Evolutionary conservation across 1,140 invertebrate species (phyloP).

Genomic region (Pseudobourletiella spinata): DNA sequence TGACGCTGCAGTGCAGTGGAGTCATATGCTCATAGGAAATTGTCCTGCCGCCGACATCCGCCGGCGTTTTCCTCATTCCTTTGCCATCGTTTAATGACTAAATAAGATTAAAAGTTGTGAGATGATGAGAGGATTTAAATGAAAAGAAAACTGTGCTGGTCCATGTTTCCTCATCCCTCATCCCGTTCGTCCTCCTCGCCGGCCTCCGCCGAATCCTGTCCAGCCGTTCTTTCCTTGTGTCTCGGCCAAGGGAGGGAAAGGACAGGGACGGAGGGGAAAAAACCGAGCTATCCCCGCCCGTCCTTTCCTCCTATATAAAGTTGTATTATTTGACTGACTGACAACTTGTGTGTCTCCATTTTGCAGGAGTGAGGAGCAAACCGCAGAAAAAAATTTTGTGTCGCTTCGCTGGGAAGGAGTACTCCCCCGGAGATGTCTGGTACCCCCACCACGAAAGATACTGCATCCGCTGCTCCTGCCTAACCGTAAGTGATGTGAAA

Average conservation of each 20-base stretch:
- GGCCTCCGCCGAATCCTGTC: background rate
- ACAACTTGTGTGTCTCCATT: background rate
- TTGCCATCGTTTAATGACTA: too few relatives aligned
- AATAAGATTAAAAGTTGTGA: background rate
- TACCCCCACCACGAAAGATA: constrained; percentile 20
- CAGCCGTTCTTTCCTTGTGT: background rate
- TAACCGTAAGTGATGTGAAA: constrained; percentile 21
- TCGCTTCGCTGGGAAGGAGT: constrained; percentile 25
- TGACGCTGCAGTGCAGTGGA: too few relatives aligned
- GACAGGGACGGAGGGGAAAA: background rate
- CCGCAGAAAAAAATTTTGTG: constrained; percentile 22
- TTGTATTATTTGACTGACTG: too few relatives aligned
- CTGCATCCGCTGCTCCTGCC: constrained; percentile 30
- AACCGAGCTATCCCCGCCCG: background rate
- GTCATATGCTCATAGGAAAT: too few relatives aligned
- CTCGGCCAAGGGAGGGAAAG: background rate
- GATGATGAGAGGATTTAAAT: background rate
- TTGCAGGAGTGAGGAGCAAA: background rate
- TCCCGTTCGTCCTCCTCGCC: background rate
- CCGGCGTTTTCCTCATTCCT: too few relatives aligned
- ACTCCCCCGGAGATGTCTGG: constrained; percentile 32
- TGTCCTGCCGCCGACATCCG: too few relatives aligned
- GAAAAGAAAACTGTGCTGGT: background rate
- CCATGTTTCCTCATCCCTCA: background rate
- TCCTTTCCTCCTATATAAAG: background rate